Evolutionary conservation across 2,797 vertebrate genomes (phyloP).

Genomic region (Brachyalestes nurse): DNA sequence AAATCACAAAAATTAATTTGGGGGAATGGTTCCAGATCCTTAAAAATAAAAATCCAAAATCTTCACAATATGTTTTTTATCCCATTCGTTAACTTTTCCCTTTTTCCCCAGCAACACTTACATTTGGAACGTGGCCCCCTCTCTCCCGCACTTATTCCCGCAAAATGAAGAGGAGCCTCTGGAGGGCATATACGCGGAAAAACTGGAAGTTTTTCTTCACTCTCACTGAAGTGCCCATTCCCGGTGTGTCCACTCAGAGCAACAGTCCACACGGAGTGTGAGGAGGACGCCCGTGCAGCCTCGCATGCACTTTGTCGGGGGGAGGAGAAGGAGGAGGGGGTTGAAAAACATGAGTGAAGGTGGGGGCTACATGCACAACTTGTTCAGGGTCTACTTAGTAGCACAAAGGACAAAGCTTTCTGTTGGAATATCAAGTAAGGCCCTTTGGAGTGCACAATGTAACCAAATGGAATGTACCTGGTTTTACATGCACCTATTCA

Average conservation of each 20-base stretch:
- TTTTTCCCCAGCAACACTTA: conserved; percentile 33
- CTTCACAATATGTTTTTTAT: conserved; percentile 33
- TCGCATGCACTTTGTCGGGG: conserved; percentile 24
- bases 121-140: conserved; percentile 25
- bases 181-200: conserved; percentile 79
- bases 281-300: not conserved
- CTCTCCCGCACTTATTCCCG: conserved; percentile 75
- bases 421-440: not conserved
- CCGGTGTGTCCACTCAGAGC: conserved; percentile 74
- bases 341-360: too few relatives aligned
- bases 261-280: conserved; percentile 63
- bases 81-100: conserved; percentile 61
- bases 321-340: conserved; percentile 1
- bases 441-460: too few relatives aligned
- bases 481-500: too few relatives aligned
- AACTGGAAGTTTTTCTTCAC: conserved; percentile 81
- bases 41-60: conserved; percentile 38
- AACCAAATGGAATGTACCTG: too few relatives aligned
- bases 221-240: conserved; percentile 80
- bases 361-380: not conserved
- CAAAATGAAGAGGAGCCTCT: conserved; percentile 80
- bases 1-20: not conserved
- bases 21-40: conserved; percentile 46
- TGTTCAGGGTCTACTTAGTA: not conserved
- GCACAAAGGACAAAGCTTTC: not conserved